phyloP scores from a whole-genome alignment of 2,797 vertebrate species.

The Etheostoma nigrum region DNA sequence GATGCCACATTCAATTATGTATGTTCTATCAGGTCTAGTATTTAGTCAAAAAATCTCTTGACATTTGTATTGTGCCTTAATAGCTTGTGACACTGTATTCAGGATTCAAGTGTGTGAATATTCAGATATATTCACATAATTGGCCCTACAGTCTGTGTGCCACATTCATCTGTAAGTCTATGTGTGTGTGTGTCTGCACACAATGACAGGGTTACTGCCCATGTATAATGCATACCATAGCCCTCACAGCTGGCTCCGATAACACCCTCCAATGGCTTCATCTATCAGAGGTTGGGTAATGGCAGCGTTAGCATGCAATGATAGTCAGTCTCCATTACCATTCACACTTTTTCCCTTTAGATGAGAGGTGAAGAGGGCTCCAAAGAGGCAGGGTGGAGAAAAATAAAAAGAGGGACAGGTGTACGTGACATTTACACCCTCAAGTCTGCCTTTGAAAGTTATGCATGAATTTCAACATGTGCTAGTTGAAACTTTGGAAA shows the following conservation, averaged over 20 bases:
- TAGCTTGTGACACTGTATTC: not conserved
- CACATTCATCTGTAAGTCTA: conserved; percentile 16
- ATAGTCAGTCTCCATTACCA: conserved; percentile 85
- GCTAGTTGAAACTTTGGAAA: conserved; percentile 12
- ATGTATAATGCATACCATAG: conserved; percentile 89
- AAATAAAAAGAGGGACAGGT: conserved; percentile 60
- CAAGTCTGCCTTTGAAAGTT: conserved; percentile 48
- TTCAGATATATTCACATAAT: conserved; percentile 25
- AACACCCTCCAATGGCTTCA: conserved; percentile 91
- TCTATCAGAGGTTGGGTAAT: conserved; percentile 90
- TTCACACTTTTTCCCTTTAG: conserved; percentile 52
- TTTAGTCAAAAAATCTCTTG: not conserved
- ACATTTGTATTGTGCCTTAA: conserved; percentile 11
- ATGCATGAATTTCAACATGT: not conserved
- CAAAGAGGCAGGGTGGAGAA: conserved; percentile 81
- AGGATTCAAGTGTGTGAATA: conserved; percentile 16
- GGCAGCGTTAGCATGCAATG: conserved; percentile 82
- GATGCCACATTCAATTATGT: not conserved
- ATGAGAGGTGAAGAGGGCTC: conserved; percentile 57
- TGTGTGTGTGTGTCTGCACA: conserved; percentile 21
- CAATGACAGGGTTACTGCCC: conserved; percentile 64
- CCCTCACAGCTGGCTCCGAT: conserved; percentile 91
- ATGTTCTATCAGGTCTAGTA: not conserved
- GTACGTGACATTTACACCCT: conserved; percentile 74
- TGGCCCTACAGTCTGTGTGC: conserved; percentile 2